A percentile compares a stretch with the other conserved stretches of the same genome.
These are phyloP conservation scores for Thalassarche chlororhynchos DNA, from an alignment of 2,113 vertebrate species.

Conservation along the genomic window DNA sequence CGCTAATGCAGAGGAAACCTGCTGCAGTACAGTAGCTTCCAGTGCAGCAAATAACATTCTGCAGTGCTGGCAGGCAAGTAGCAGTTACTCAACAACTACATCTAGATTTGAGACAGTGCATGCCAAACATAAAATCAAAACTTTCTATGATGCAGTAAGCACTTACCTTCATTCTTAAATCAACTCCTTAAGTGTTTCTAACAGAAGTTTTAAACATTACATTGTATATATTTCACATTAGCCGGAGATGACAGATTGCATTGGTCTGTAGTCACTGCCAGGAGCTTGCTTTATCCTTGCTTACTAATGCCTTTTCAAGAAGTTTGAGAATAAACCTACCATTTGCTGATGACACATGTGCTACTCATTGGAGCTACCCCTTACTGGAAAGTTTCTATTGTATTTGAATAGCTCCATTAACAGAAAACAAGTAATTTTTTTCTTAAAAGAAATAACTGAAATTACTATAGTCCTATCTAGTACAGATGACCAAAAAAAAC, in stretches of 20 bases:
- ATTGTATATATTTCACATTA: not conserved
- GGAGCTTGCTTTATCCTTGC: not conserved
- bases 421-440: not conserved
- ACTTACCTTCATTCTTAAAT: not conserved
- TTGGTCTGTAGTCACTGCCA: not conserved
- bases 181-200: not conserved
- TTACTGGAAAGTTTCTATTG: not conserved
- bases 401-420: not conserved
- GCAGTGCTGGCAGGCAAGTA: constrained; percentile 36
- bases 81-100: constrained; percentile 43
- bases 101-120: not conserved
- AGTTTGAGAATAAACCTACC: not conserved
- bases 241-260: not conserved
- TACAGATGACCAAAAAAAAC: not conserved
- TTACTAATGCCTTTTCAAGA: not conserved
- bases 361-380: not conserved
- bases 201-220: not conserved
- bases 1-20: not conserved
- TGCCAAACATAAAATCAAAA: not conserved
- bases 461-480: not conserved
- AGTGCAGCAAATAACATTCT: constrained; percentile 7
- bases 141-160: not conserved
- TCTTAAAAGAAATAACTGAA: not conserved
- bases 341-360: not conserved
- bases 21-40: not conserved